Evolutionary conservation across 2,888 invertebrate genomes (phyloP).

Genomic region (Eilema depressum): DNA sequence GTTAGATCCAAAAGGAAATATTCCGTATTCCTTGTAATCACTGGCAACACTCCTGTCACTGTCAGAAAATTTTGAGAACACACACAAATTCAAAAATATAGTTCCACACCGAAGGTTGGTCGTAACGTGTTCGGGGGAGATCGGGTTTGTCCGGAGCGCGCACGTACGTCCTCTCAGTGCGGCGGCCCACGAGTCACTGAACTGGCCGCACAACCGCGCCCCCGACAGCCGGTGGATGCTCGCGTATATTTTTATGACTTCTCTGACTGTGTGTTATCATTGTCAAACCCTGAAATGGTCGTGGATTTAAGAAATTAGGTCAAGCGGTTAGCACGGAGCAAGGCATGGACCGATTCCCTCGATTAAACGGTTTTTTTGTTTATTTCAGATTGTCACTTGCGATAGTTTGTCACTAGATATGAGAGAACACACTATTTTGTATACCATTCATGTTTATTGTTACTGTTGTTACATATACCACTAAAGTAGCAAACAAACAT

Average conservation of each 20-base stretch:
- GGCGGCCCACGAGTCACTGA: constrained; percentile 81
- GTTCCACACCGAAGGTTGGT: constrained; percentile 56
- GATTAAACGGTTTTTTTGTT: neutral
- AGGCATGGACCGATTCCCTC: constrained; percentile 28
- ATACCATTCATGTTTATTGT: neutral
- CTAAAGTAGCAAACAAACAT: neutral
- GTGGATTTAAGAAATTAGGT: constrained; percentile 78
- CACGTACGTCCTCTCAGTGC: constrained; percentile 62
- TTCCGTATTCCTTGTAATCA: constrained; percentile 53
- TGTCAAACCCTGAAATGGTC: constrained; percentile 77
- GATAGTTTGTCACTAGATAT: neutral
- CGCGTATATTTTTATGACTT: constrained; percentile 73
- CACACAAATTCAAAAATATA: constrained; percentile 64
- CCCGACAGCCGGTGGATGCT: constrained; percentile 65
- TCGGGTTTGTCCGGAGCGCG: constrained; percentile 48
- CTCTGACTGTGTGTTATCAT: constrained; percentile 74
- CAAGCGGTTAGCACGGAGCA: constrained; percentile 62
- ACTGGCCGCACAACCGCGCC: constrained; percentile 72
- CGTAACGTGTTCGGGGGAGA: constrained; percentile 54
- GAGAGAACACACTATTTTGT: neutral
- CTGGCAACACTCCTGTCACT: constrained; percentile 78
- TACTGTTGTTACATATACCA: neutral
- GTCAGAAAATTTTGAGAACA: constrained; percentile 67
- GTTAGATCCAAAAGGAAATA: constrained; percentile 50
- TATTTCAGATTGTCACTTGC: neutral